A percentile compares a stretch with the other conserved stretches of the same genome.
phyloP scores from a whole-genome alignment of 1,140 invertebrate species.

The Calephelis nemesis region DNA sequence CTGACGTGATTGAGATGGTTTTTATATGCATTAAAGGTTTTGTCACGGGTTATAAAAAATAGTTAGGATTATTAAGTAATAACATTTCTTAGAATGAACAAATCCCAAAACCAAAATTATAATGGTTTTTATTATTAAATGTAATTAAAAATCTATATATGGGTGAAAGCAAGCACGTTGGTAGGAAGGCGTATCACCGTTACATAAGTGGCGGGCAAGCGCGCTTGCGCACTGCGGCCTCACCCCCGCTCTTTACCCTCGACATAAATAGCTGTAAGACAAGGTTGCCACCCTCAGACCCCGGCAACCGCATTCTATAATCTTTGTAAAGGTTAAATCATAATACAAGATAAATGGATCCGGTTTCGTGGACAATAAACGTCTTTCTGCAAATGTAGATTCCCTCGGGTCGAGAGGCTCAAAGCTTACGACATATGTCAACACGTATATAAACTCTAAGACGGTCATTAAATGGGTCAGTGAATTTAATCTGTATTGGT shows the following conservation, averaged over 20 bases:
- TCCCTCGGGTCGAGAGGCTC: slow-evolving; percentile 3
- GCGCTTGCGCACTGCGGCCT: slow-evolving; percentile 62
- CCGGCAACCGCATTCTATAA: slow-evolving; percentile 72
- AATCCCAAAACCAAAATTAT: no score
- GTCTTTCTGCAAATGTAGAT: slow-evolving; percentile 27
- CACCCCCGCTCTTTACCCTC: slow-evolving; percentile 60
- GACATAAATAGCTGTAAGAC: slow-evolving; percentile 77
- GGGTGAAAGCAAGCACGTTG: slow-evolving; percentile 31
- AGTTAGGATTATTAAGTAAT: no score
- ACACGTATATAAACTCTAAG: no score
- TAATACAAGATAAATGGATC: slow-evolving; percentile 70
- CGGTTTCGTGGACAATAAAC: slow-evolving; percentile 47
- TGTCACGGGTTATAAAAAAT: no score
- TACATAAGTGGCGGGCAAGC: slow-evolving; percentile 61
- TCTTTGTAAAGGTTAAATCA: slow-evolving; percentile 74
- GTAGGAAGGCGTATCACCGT: slow-evolving; percentile 51
- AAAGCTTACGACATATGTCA: not conserved
- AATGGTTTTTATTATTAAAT: not conserved
- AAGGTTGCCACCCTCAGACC: slow-evolving; percentile 72
- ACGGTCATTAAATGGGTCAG: no score
- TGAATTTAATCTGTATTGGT: no score
- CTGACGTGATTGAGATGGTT: no score
- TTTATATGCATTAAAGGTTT: no score
- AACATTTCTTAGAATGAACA: no score
- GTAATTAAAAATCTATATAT: slow-evolving; percentile 51